Base-by-base conservation (phyloP, 2,888 invertebrate species). In the Stenodera caucasica region DNA sequence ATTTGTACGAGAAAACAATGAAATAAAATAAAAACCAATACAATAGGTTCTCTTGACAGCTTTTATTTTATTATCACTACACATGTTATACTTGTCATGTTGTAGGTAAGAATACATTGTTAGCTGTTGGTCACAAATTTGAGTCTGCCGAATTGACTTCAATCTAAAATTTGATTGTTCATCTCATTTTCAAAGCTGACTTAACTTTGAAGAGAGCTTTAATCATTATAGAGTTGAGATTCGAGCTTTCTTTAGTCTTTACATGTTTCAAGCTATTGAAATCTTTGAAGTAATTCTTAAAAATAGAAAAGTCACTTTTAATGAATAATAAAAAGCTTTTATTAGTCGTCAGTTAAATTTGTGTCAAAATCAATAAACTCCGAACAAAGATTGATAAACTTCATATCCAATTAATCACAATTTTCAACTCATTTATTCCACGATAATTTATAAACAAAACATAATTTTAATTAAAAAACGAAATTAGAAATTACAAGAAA, bases 321-420 rank as follows among this genome's bases (percentile, higher is more conserved):
- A 33, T 33, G 33, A 33, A 12, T 15, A 40, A 15, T 40, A 9
- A 9, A 40, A 0, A 7, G 4, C 4, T 35, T 35, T 14, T 2
- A 35, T 14, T 35, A 15, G 15, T 18, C 5, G 9, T 40, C 18
- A 11, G 18, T 40, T 18, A 18, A 3, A 18, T 11, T 40, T 9
- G 40, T 40, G 12, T 11, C 18, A 21, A 40, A 40, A 40, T 40
- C 21, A 12, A 40, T 40, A 40, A 9, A 18, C 18, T 6, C 15
- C 9, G 2, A 35, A 40, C 21, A 40, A 18, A 11, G 21, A 18
- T 40, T 21, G 40, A 18, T 40, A 40, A 40, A 11, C 21, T 40
- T 40, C 21, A 40, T 40, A 18, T 18, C 18, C 40, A 40, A 40
- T 40, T 40, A 40, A 40, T 40, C 18, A 40, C 40, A 40, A 40